Conservation (phyloP, 2,888 invertebrate species). For the Trichopria drosophilae region DNA sequence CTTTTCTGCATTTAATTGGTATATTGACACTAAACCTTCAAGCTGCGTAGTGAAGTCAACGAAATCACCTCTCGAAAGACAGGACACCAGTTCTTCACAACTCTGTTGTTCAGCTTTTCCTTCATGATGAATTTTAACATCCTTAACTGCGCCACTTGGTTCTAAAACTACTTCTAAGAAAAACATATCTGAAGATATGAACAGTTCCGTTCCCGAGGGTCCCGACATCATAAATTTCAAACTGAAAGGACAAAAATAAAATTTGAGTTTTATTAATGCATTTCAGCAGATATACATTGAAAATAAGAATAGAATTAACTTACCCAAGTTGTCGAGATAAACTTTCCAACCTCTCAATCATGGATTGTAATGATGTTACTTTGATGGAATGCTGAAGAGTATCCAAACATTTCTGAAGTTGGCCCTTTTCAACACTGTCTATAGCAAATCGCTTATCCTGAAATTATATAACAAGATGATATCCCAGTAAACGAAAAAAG, state of each 20-base stretch:
- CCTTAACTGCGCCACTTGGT: slow-evolving; percentile 79
- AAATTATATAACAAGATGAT: background rate
- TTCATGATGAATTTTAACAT: slow-evolving; percentile 91
- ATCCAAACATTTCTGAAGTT: slow-evolving; percentile 88
- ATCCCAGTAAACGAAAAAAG: no score
- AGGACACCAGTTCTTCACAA: slow-evolving; percentile 84
- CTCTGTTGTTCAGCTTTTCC: slow-evolving; percentile 74
- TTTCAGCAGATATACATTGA: background rate
- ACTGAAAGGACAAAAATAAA: slow-evolving; percentile 57
- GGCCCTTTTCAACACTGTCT: slow-evolving; percentile 81
- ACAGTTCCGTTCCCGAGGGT: slow-evolving; percentile 73
- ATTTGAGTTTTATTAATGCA: background rate
- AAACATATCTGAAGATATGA: slow-evolving; percentile 96
- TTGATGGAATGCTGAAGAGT: slow-evolving; percentile 91
- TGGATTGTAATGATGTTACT: slow-evolving; percentile 86
- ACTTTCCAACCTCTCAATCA: slow-evolving; percentile 89
- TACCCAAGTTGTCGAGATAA: slow-evolving; percentile 86
- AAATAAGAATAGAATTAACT: slow-evolving; percentile 23
- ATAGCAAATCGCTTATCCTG: slow-evolving; percentile 88
- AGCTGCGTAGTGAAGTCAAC: slow-evolving; percentile 89
- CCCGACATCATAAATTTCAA: slow-evolving; percentile 87
- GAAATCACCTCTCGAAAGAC: slow-evolving; percentile 84
- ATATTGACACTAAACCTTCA: slow-evolving; percentile 89
- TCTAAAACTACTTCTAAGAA: slow-evolving; percentile 90
- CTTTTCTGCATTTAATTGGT: slow-evolving; percentile 92